Evolutionary conservation across 1,140 invertebrate species (phyloP).

Genomic region (Trypoxylus dichotomus): DNA sequence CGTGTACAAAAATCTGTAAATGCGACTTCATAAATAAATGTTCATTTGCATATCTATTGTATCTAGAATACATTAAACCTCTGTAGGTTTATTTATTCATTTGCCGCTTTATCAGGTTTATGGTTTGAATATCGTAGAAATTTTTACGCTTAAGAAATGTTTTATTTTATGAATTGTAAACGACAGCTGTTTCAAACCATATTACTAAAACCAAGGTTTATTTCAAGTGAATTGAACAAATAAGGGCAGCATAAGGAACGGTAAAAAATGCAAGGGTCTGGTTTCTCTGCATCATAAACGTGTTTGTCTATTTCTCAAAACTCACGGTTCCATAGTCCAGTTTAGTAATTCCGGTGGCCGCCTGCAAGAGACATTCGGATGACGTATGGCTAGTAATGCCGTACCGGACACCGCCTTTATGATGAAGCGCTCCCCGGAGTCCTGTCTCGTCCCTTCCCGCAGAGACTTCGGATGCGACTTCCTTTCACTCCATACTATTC

Average conservation of each 20-base stretch:
- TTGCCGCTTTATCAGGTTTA: too few species aligned
- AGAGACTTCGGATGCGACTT: slow-evolving; percentile 13
- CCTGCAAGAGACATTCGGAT: slow-evolving; percentile 12
- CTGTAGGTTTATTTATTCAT: too few species aligned
- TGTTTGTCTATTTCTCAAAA: slow-evolving; percentile 17
- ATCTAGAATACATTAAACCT: too few species aligned
- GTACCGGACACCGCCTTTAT: slow-evolving; percentile 20
- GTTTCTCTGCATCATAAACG: not conserved
- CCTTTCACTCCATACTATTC: not conserved
- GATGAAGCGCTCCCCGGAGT: slow-evolving; percentile 7
- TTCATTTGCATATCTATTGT: too few species aligned
- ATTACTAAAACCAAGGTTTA: not conserved
- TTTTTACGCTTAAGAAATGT: too few species aligned
- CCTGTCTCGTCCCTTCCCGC: slow-evolving; percentile 6
- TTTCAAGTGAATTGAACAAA: not conserved
- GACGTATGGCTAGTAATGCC: slow-evolving; percentile 19
- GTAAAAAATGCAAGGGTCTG: not conserved
- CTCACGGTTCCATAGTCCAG: not conserved
- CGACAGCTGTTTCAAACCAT: not conserved
- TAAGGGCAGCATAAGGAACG: not conserved
- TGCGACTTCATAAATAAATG: too few species aligned
- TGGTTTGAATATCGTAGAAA: too few species aligned
- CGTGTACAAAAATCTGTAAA: too few species aligned
- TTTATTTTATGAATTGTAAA: not conserved
- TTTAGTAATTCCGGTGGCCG: slow-evolving; percentile 18